Conservation (phyloP, 1,140 invertebrate species). For the Harpegnathos saltator region DNA sequence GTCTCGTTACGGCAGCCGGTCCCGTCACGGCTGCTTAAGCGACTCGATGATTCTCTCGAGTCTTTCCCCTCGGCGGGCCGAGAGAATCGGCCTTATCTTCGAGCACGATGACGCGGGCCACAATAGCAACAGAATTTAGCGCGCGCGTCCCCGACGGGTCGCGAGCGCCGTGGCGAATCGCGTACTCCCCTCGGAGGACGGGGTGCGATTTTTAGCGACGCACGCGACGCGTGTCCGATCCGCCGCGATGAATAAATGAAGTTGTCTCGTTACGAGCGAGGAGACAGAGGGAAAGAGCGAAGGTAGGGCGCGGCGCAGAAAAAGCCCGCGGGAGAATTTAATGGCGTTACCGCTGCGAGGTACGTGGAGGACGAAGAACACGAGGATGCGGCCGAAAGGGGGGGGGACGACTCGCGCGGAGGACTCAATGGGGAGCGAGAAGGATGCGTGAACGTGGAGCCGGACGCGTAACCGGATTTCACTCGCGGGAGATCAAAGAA, state of each 20-base stretch:
- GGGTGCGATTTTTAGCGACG: slow-evolving; percentile 56
- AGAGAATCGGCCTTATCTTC: slow-evolving; percentile 50
- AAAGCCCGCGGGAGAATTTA: slow-evolving; percentile 23
- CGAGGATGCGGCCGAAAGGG: background rate
- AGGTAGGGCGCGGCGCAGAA: background rate
- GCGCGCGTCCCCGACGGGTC: slow-evolving; percentile 16
- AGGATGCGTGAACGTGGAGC: slow-evolving; percentile 37
- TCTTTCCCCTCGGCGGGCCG: slow-evolving; percentile 19
- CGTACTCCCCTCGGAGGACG: slow-evolving; percentile 26
- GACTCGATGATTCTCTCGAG: slow-evolving; percentile 20
- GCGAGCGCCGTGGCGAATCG: slow-evolving; percentile 70
- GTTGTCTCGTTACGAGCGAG: slow-evolving; percentile 66
- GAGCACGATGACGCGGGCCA: slow-evolving; percentile 11
- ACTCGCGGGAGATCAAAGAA: slow-evolving; percentile 84
- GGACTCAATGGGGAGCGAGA: slow-evolving; percentile 1
- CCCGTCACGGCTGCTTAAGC: slow-evolving; percentile 56
- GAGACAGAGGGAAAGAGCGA: slow-evolving; percentile 41
- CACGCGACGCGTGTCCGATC: slow-evolving; percentile 76
- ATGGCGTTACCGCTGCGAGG: slow-evolving; percentile 32
- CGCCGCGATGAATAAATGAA: slow-evolving; percentile 78
- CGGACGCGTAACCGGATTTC: slow-evolving; percentile 80
- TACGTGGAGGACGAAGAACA: slow-evolving; percentile 6
- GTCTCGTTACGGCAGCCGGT: slow-evolving; percentile 7
- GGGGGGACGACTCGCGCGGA: background rate
- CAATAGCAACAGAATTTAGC: slow-evolving; percentile 15